Evolutionary conservation across 1,140 invertebrate genomes (phyloP), one percentile per base, ranked within the genome.

Genomic region (Lamellibrachia luymesi): DNA sequence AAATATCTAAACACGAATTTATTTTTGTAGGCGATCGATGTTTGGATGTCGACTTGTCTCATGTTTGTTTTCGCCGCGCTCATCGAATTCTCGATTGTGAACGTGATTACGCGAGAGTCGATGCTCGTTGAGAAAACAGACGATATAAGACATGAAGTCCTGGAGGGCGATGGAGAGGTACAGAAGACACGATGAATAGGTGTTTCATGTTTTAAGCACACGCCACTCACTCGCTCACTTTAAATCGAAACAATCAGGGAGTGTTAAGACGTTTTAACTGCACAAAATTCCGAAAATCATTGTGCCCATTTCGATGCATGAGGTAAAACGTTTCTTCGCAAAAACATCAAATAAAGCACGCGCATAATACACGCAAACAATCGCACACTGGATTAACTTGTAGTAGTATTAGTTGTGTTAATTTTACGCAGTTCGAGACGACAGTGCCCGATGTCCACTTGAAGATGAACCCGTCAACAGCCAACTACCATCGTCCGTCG

Each of bases 11-110:
- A 13, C 7, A 80, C 25, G 64, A 80, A 22, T 80, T 95, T 95
- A 50, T 96, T 95, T 93, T 95, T 95, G 0, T 96, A 96, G 93
- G 96, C 96, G 13, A 96, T 96, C 50, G 96, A 96, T 93, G 95
- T 96, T 38, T 96, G 96, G 96, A 96, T 95, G 95, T 95, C 95
- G 22, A 95, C 95, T 5, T 95, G 96, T 91, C 94, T 96, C 49
- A 94, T 96, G 80, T 96, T 96, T 93, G 95, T 96, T 4, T 96
- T 96, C 92, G 94, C 94, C 10, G 94, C 95, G 17, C 94, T 96
- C 50, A 94, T 96, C 51, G 96, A 96, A 94, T 96, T 95, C 93
- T 95, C 95, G 25, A 94, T 96, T 4, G 95, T 95, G 64, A 95
- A 96, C 94, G 95, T 95, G 49, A 51, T 94, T 25, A 92, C 92